A percentile compares a stretch with the other conserved stretches of the same genome.
These are phyloP conservation scores for Microplitis mediator DNA, from an alignment of 1,140 invertebrate genomes.

Conservation along the genomic window DNA sequence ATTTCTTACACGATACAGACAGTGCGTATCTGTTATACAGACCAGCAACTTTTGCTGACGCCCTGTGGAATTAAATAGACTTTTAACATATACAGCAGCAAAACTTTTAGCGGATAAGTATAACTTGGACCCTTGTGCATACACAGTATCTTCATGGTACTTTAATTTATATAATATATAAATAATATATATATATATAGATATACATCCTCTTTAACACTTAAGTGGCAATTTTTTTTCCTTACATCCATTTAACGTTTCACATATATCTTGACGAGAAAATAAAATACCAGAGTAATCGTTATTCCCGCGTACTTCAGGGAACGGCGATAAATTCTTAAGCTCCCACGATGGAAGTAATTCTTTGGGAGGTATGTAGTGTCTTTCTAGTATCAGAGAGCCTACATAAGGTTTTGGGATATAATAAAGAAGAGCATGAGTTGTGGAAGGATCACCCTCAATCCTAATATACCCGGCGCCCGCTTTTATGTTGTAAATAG, in stretches of 20 bases:
- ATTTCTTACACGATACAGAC: slow-evolving; percentile 37
- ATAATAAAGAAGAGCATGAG: neutral
- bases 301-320: slow-evolving; percentile 36
- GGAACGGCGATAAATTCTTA: slow-evolving; percentile 34
- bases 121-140: too few relatives aligned
- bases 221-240: neutral
- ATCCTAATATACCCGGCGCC: slow-evolving; percentile 1
- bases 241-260: neutral
- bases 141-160: too few relatives aligned
- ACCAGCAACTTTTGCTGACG: slow-evolving; percentile 10
- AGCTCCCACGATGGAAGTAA: slow-evolving; percentile 36
- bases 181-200: too few relatives aligned
- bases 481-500: neutral
- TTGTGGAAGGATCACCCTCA: neutral
- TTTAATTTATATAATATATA: too few relatives aligned
- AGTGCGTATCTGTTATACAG: neutral
- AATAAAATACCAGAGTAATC: slow-evolving; percentile 17
- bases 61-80: neutral
- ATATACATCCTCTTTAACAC: neutral
- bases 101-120: neutral
- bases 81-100: neutral
- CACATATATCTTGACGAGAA: neutral
- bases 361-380: slow-evolving; percentile 23
- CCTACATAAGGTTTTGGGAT: neutral
- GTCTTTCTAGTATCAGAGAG: neutral